Base-by-base conservation (phyloP, 2,113 vertebrate species). In the Mohoua ochrocephala region DNA sequence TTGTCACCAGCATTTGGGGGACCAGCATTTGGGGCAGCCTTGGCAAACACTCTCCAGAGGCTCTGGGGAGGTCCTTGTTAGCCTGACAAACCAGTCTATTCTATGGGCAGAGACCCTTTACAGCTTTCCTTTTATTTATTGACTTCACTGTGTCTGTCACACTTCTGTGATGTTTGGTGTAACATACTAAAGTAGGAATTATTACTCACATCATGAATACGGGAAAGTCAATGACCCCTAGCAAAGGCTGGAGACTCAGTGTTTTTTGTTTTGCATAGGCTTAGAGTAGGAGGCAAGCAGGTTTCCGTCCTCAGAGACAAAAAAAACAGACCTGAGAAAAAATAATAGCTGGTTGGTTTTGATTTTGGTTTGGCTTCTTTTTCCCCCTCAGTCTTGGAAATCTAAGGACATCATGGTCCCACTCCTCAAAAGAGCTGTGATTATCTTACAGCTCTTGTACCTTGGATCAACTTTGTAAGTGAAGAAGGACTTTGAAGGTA, bases 31-130 rank as follows among this genome's bases (percentile, higher is more conserved):
- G 37, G 18, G 37, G 33, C 27, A 71, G 20, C 42, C 45, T 61
- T 21, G 6, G 13, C 27, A 57, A 5, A 33, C 1, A 2, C 10
- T 15, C 10, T 68, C 17, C 13, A 30, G 4, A 4, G 21, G 13
- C 42, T 53, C 31, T 53, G 45, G 31, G 21, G 45, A 65, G 37
- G 60, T 81, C 37, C 37, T 37, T 22, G 23, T 24, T 69, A 79
- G 33, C 69, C 22, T 82, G 39, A 13, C 24, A 59, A 93, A 61
- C 42, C 24, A 76, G 24, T 5, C 28, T 26, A 1, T 23, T 71
- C 39, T 47, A 27, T 3, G 1, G n/a, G 24, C 13, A 49, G 37
- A 69, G 2, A 16, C 30, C 6, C 30, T 73, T 87, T 45, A 44
- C 30, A 69, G 41, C 20, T 69, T 81, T 67, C 8, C 22, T 39